Evolutionary conservation across 2,888 invertebrate species (phyloP).

Genomic region (Quadroppia sp.): DNA sequence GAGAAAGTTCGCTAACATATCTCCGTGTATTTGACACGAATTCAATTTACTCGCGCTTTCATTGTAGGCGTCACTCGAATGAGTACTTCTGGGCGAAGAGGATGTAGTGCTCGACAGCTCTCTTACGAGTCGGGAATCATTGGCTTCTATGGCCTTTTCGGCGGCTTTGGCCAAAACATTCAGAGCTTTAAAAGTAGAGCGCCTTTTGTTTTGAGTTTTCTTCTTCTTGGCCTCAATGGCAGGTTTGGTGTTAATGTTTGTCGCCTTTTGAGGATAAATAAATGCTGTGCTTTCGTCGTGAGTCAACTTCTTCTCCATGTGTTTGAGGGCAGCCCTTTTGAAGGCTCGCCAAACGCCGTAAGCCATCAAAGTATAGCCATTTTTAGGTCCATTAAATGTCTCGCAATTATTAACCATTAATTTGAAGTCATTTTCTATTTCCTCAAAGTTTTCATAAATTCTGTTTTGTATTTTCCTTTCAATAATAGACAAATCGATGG

Average conservation of each 20-base stretch:
- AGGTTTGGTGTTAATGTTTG: constrained; percentile 15
- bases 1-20: constrained; percentile 30
- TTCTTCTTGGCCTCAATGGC: constrained; percentile 35
- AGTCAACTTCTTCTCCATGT: constrained; percentile 22
- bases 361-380: constrained; percentile 59
- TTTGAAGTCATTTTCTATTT: constrained; percentile 82
- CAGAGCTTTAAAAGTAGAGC: constrained; percentile 31
- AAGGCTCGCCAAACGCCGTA: constrained; percentile 40
- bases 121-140: neutral
- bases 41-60: neutral
- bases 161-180: constrained; percentile 39
- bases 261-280: constrained; percentile 38
- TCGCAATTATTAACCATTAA: constrained; percentile 88
- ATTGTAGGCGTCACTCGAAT: neutral
- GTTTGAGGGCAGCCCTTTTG: constrained; percentile 14
- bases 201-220: constrained; percentile 26
- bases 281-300: constrained; percentile 38
- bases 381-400: constrained; percentile 85
- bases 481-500: constrained; percentile 84
- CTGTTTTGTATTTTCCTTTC: constrained; percentile 78
- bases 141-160: constrained; percentile 33
- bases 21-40: constrained; percentile 1
- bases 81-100: neutral
- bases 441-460: constrained; percentile 69
- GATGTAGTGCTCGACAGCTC: neutral